Evolutionary conservation across 2,113 vertebrate genomes (phyloP).

Genomic region (Danio rerio): DNA sequence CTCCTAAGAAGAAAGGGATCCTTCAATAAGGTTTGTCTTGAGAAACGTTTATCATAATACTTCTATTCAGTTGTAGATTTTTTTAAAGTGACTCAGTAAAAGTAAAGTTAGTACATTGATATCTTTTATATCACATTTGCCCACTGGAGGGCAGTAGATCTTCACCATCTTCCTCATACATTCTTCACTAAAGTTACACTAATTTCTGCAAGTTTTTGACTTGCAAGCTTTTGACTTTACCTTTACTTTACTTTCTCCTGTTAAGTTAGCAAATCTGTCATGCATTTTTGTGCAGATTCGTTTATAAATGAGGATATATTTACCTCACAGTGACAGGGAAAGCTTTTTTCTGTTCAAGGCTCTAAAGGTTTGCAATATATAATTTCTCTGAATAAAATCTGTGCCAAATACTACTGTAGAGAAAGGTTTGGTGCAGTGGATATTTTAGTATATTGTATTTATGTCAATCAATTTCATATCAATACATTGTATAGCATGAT

Average conservation of each 20-base stretch:
- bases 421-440: not conserved
- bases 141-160: conserved; percentile 79
- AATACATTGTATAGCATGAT: not conserved
- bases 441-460: not conserved
- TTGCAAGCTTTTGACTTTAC: conserved; percentile 7
- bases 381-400: conserved; percentile 66
- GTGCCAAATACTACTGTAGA: conserved; percentile 42
- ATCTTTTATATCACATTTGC: not conserved
- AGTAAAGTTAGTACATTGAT: not conserved
- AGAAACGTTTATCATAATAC: not conserved
- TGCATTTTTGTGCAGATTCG: conserved; percentile 60
- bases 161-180: conserved; percentile 59
- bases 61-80: not conserved
- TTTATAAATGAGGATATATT: conserved; percentile 70
- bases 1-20: conserved; percentile 66
- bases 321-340: conserved; percentile 65
- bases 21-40: conserved; percentile 51
- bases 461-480: not conserved
- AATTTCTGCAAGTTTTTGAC: not conserved
- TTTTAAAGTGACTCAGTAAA: too few relatives aligned
- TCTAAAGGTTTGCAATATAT: conserved; percentile 67
- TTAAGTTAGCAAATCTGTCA: conserved; percentile 45
- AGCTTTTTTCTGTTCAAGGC: conserved; percentile 70
- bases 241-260: not conserved
- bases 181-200: not conserved